These are phyloP conservation scores for Betta splendens DNA, from an alignment of 2,797 vertebrate genomes.

Conservation along the genomic window DNA sequence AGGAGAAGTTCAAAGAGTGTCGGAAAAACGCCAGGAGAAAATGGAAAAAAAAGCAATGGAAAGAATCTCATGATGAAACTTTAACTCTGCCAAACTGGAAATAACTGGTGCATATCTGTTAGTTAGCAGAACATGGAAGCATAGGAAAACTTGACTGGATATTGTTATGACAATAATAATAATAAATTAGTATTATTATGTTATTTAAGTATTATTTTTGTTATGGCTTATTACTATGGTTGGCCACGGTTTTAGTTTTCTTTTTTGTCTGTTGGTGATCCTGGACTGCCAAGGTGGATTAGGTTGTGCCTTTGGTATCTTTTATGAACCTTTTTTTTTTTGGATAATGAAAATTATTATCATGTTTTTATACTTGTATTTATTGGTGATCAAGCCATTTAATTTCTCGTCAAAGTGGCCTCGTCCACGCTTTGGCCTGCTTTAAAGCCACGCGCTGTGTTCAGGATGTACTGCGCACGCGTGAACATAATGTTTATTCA, in stretches of 20 bases:
- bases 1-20: constrained; percentile 35
- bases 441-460: constrained; percentile 55
- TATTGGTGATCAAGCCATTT: constrained; percentile 99
- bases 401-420: constrained; percentile 84
- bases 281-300: constrained; percentile 89
- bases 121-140: constrained; percentile 90
- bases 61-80: constrained; percentile 63
- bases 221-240: constrained; percentile 85
- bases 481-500: constrained; percentile 32
- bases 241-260: constrained; percentile 86
- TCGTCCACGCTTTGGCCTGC: constrained; percentile 58
- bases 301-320: constrained; percentile 90
- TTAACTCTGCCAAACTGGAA: constrained; percentile 97
- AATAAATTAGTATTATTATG: constrained; percentile 86
- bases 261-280: constrained; percentile 83
- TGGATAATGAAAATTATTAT: constrained; percentile 78
- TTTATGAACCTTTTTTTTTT: constrained; percentile 64
- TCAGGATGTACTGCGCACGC: constrained; percentile 43
- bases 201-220: constrained; percentile 96
- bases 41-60: constrained; percentile 57
- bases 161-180: constrained; percentile 89
- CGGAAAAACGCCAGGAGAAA: constrained; percentile 38
- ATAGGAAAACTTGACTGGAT: constrained; percentile 99
- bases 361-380: constrained; percentile 89
- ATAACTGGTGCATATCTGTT: constrained; percentile 88